Evolutionary conservation across 2,888 invertebrate genomes (phyloP), one percentile per base, ranked within the genome.

Genomic region (Cybosia mesomella): DNA sequence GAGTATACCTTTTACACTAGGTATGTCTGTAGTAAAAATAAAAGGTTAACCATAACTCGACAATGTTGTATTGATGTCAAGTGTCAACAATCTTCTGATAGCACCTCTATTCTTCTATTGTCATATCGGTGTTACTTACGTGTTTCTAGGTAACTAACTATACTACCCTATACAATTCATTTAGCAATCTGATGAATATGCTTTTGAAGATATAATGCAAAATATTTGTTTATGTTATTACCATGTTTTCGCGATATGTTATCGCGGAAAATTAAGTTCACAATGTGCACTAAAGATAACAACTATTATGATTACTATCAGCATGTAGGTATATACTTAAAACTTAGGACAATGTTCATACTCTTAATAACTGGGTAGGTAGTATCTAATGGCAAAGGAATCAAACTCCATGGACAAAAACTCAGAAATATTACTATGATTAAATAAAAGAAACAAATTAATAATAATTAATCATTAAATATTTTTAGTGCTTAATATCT

Each of bases 31-130:
- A 36, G 32, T 66, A 70, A 77, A 64, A 65, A 70, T 71, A 68
- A 77, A 77, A 76, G 78, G 28, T 77, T 80, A 80, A 71, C 78
- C 64, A 65, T 66, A 68, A 28, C 67, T 71, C 58, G 63, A 71
- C 73, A 66, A 67, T 77, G 54, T 58, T 64, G 59, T 64, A 80
- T 71, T 66, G 62, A 66, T 72, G 76, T 73, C 74, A 76, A 75
- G 74, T 72, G 70, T 36, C 72, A 64, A 70, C 58, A 61, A 64
- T 58, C 73, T 66, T 58, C 67, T 61, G 70, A 71, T 76, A 75
- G 69, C 74, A 65, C 21, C 60, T 21, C 53, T 55, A 15, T 4
- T 18, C 58, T 68, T 64, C 62, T 70, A 58, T 70, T n/a, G 71
- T 70, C 8, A 67, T 66, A 70, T 64, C 63, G 21, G 57, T 55